Evolutionary conservation across 2,113 vertebrate species (phyloP), one percentile per base, ranked within the genome.

Genomic region (Corynorhinus townsendii): DNA sequence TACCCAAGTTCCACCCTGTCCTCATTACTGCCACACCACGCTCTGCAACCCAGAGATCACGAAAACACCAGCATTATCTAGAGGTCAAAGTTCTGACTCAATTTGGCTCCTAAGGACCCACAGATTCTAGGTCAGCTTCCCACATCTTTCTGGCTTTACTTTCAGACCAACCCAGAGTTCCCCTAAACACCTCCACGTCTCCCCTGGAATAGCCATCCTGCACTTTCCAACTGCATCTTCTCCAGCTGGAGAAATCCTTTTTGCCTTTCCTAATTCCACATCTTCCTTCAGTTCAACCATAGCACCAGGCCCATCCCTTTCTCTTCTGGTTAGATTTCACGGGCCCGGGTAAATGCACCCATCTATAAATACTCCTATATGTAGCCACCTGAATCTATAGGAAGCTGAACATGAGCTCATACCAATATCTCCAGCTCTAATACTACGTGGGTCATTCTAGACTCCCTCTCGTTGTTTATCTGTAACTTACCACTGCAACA

Each of bases 51-150:
- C 72, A 11, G 20, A 0, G 1, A 20, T 19, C 73, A 49, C 0
- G 0, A 22, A n/a, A n/a, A 20, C 0, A 0, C 12, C 4, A 3
- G 11, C 19, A 7, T 35, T 38, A 11, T 16, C 54, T 40, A 4
- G 16, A 64, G 9, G 12, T 15, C 38, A 2, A 26, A 84, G 54
- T 15, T 47, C 66, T 59, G 79, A 45, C 28, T 52, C 82, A 26
- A 5, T 24, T 38, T 15, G 64, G n/a, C 66, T 79, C 73, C 19
- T 7, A 4, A 5, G 86, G 56, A 75, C 91, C 40, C 10, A 3
- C 24, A 26, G 64, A 47, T n/a, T 56, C 35, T 20, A 19, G 4
- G 6, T 38, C 8, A 22, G 49, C 17, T 30, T 24, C 73, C 26
- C 20, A 8, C 35, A 7, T 30, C 54, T 52, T 59, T 16, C 76